Percentiles rank a stretch among this genome's conserved stretches.
Evolutionary conservation across 2,888 invertebrate species (phyloP).

Genomic region (Amblyteles armatorius): DNA sequence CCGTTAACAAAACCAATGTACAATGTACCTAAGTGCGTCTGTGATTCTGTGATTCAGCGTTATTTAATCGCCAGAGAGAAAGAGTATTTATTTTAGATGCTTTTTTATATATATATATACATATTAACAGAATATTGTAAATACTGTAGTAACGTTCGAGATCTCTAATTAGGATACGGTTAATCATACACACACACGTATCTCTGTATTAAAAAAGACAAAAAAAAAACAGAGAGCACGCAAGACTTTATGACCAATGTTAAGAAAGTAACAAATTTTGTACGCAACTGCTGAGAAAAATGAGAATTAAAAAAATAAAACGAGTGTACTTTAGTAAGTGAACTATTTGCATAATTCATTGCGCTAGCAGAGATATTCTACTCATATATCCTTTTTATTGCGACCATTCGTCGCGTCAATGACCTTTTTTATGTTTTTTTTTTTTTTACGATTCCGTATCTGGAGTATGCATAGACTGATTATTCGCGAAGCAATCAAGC

Average conservation of each 20-base stretch:
- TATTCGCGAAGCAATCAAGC: neutral
- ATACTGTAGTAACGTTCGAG: constrained; percentile 18
- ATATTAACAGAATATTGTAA: constrained; percentile 9
- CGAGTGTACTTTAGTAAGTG: constrained; percentile 47
- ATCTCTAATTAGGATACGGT: neutral
- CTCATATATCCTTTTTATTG: neutral
- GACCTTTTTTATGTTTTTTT: constrained; percentile 18
- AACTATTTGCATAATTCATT: constrained; percentile 21
- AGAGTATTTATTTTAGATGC: constrained; percentile 58
- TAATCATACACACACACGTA: constrained; percentile 3
- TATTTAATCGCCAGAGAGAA: constrained; percentile 42
- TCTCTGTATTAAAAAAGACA: neutral
- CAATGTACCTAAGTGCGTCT: constrained; percentile 82
- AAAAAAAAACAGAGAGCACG: neutral
- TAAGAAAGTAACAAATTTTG: constrained; percentile 30
- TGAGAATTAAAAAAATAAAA: constrained; percentile 26
- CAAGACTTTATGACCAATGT: constrained; percentile 13
- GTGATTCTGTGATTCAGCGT: constrained; percentile 76
- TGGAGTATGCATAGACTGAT: neutral
- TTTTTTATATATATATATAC: constrained; percentile 12
- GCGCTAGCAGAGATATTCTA: constrained; percentile 3
- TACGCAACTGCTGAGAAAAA: constrained; percentile 18
- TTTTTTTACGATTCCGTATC: neutral
- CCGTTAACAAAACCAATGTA: constrained; percentile 67
- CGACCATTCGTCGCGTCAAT: constrained; percentile 7